A percentile compares a stretch with the other conserved stretches of the same genome.
These are phyloP conservation scores for Rhineura floridana DNA, from an alignment of 2,113 vertebrate genomes.

Conservation along the genomic window DNA sequence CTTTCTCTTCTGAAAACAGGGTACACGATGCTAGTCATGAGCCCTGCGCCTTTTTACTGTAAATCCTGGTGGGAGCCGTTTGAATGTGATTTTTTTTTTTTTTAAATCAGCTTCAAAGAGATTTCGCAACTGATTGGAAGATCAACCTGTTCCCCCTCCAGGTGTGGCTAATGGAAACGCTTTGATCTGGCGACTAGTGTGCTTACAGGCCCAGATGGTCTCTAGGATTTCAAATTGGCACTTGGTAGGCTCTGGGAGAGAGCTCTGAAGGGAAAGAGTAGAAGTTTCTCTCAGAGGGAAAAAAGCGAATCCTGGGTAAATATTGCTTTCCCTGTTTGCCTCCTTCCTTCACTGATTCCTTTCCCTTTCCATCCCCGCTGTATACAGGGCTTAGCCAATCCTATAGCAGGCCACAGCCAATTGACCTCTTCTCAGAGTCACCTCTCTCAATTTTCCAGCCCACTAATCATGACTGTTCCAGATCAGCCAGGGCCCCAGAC, in stretches of 20 bases:
- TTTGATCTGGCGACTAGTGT: no score
- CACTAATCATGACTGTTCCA: constrained; percentile 27
- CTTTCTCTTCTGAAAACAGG: no score
- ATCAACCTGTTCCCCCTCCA: no score
- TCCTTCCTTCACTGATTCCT: neutral
- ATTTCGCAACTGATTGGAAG: no score
- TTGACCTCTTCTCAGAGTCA: constrained; percentile 16
- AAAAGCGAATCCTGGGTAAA: neutral
- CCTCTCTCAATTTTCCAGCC: constrained; percentile 26
- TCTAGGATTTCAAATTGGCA: neutral
- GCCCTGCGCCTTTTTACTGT: no score
- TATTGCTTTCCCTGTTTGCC: neutral
- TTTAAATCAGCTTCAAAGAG: no score
- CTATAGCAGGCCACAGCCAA: constrained; percentile 14
- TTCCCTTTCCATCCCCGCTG: neutral
- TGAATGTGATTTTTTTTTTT: no score
- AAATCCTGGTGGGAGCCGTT: no score
- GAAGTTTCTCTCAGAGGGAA: neutral
- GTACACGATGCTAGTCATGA: no score
- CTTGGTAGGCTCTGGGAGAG: neutral
- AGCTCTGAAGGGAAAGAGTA: neutral
- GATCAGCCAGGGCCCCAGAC: constrained; percentile 7
- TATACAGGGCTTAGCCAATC: neutral
- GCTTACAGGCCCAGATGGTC: neutral
- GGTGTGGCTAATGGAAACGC: no score